A percentile compares a stretch with the other conserved stretches of the same genome.
Conservation (phyloP, 2,888 invertebrate species). For the Aporophyla nigra region DNA sequence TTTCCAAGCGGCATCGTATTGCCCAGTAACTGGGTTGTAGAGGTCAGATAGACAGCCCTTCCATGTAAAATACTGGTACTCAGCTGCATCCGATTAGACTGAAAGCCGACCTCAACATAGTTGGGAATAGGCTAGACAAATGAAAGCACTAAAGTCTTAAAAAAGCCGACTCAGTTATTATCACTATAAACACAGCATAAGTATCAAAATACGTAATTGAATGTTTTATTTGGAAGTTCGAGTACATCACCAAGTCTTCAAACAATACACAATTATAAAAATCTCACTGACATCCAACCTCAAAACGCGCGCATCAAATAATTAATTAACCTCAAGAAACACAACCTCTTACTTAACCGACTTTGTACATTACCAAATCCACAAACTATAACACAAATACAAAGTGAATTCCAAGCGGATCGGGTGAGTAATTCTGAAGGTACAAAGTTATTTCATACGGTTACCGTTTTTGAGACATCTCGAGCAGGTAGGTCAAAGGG, state of each 20-base stretch:
- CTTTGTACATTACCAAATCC: slow-evolving; percentile 31
- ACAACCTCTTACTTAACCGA: slow-evolving; percentile 34
- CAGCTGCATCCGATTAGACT: too few species aligned
- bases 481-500: slow-evolving; percentile 42
- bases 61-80: too few species aligned
- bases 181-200: neutral
- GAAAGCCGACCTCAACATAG: too few species aligned
- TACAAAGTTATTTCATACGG: slow-evolving; percentile 50
- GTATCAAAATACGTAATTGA: neutral
- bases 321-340: slow-evolving; percentile 19
- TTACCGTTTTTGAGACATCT: slow-evolving; percentile 46
- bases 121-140: too few species aligned
- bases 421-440: slow-evolving; percentile 56
- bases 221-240: neutral
- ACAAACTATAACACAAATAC: slow-evolving; percentile 40
- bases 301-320: slow-evolving; percentile 15
- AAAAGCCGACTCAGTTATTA: neutral
- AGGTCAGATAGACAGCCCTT: too few species aligned
- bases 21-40: too few species aligned
- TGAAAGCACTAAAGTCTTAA: neutral
- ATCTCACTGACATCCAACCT: slow-evolving; percentile 3
- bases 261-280: slow-evolving; percentile 30
- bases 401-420: slow-evolving; percentile 33
- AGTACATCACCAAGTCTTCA: neutral
- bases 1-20: too few species aligned